Base-by-base conservation (phyloP, 2,797 vertebrate genomes). In the Coregonus ussuriensis region DNA sequence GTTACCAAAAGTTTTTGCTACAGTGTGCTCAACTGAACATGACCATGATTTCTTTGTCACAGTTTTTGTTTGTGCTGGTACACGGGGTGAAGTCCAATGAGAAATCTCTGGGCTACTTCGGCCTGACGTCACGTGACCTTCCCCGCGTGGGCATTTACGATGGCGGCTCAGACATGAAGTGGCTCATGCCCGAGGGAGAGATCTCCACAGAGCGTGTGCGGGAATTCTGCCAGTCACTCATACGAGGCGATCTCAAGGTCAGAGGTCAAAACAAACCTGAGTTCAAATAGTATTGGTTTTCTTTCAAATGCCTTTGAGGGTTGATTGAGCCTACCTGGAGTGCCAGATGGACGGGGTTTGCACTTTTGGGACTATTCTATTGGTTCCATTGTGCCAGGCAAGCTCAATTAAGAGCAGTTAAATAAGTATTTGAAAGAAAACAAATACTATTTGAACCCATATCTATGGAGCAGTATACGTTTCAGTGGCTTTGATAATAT, bases 41-140 rank as follows among this genome's bases (percentile, higher is more conserved):
- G n/a, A 47, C 21, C 13, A 5, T 11, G 14, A 63, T 35, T 71
- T 54, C 31, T 21, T 25, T 31, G 4, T 3, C 14, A 18, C 88
- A 99, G 98, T 89, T 98, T 81, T 93, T 99, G 79, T 98, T 99
- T 66, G 92, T 99, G 76, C 86, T 96, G 84, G 89, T 98, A 77
- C 95, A 99, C 15, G 95, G 94, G 73, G 88, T 91, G 35, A 93
- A 93, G 75, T 90, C 92, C 77, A 98, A 97, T 75, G 87, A 81
- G 4, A 93, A 78, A 18, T 90, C 93, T 3, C 75, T 98, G 74
- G 89, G 88, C 0, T 98, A 95, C 91, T 98, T 99, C 78, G 93
- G 93, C 51, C 89, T 98, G 72, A 95, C 93, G 79, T 91, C 92
- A 37, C 78, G 89, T 74, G 95, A 98, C 74, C 93, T 98, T 54